These are phyloP conservation scores for Taphrorychus bicolor DNA, from an alignment of 2,888 invertebrate genomes.

Conservation along the genomic window DNA sequence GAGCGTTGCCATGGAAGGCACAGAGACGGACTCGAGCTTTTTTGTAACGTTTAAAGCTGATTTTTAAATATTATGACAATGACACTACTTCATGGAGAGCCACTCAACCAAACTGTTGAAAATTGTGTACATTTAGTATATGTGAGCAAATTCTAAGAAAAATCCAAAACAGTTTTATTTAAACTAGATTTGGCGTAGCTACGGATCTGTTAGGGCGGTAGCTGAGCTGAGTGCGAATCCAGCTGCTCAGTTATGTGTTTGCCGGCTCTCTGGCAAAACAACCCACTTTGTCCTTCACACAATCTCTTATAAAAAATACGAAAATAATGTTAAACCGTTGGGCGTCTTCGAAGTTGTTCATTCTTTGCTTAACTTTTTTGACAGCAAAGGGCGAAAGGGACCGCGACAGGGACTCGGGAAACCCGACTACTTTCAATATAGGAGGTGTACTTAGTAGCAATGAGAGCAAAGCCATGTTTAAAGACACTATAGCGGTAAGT, in stretches of 20 bases:
- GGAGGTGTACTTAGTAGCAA: slow-evolving; percentile 91
- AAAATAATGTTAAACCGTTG: not conserved
- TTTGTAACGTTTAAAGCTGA: too few species aligned
- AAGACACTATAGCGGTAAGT: slow-evolving; percentile 83
- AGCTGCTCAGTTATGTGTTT: slow-evolving; percentile 16
- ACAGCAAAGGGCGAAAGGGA: slow-evolving; percentile 16
- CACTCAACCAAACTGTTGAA: too few species aligned
- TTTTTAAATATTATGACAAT: too few species aligned
- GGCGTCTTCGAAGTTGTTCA: not conserved
- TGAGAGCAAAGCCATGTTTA: slow-evolving; percentile 81
- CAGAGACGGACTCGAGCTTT: slow-evolving; percentile 8
- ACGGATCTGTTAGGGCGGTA: slow-evolving; percentile 18
- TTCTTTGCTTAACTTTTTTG: not conserved
- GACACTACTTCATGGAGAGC: too few species aligned
- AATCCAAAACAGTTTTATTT: too few species aligned
- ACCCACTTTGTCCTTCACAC: not conserved
- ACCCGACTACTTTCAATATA: slow-evolving; percentile 74
- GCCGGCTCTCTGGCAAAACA: slow-evolving; percentile 11
- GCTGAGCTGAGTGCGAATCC: slow-evolving; percentile 10
- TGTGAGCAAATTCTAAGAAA: too few species aligned
- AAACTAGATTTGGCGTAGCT: too few species aligned
- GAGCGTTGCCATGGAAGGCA: slow-evolving; percentile 24
- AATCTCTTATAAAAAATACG: not conserved
- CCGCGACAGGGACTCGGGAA: slow-evolving; percentile 51
- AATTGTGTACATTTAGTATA: too few species aligned